phyloP scores from a whole-genome alignment of 2,113 vertebrate species.

The Dascyllus trimaculatus region DNA sequence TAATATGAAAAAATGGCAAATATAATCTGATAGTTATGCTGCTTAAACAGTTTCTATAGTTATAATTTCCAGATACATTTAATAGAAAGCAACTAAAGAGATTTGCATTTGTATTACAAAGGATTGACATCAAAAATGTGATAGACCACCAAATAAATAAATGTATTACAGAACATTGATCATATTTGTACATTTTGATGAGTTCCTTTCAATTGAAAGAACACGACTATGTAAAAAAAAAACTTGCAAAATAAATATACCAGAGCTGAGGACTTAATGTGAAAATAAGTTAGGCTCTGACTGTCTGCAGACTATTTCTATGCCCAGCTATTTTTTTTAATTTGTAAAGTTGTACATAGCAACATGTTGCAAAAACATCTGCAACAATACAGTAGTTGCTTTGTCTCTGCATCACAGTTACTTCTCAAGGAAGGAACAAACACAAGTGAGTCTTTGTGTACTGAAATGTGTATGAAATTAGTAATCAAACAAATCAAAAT shows the following conservation, averaged over 20 bases:
- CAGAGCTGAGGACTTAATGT: background rate
- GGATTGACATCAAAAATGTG: no score
- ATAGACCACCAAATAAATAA: background rate
- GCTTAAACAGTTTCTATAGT: no score
- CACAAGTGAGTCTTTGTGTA: constrained; percentile 10
- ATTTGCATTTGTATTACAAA: no score
- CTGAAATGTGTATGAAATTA: background rate
- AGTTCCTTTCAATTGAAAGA: background rate
- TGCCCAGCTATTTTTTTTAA: background rate
- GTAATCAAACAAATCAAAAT: background rate
- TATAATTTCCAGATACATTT: no score
- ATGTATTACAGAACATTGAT: background rate
- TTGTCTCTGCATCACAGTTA: background rate
- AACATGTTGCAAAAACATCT: background rate
- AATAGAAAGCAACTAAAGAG: no score
- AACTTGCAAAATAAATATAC: background rate
- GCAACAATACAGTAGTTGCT: background rate
- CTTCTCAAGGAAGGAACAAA: background rate
- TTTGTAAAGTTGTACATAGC: background rate
- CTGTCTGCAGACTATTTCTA: background rate
- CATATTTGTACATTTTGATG: no score
- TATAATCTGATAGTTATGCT: no score
- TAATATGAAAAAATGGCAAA: no score
- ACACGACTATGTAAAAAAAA: background rate
- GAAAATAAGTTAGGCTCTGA: background rate